Conservation (phyloP, 2,888 invertebrate genomes). For the Hirudinaria manillensis region DNA sequence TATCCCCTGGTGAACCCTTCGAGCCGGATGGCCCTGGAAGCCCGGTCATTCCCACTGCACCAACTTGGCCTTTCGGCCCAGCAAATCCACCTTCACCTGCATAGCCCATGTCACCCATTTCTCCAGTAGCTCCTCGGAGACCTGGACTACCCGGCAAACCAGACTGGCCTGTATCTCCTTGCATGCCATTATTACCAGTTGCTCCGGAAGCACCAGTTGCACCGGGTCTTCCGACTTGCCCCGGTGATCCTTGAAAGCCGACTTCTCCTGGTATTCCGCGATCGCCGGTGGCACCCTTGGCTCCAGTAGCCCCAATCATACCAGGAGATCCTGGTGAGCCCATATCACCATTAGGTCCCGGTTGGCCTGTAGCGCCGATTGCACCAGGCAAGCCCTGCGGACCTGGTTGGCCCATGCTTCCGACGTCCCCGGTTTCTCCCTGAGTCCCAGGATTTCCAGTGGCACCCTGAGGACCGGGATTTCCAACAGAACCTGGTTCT, state of each 20-base stretch:
- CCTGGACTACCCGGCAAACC: slow-evolving; percentile 30
- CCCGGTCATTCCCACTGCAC: slow-evolving; percentile 23
- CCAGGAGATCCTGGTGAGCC: slow-evolving; percentile 23
- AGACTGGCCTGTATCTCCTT: slow-evolving; percentile 26
- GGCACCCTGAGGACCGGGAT: slow-evolving; percentile 41
- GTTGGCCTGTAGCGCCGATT: slow-evolving; percentile 29
- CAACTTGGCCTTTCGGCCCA: slow-evolving; percentile 24
- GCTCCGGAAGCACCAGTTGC: slow-evolving; percentile 15
- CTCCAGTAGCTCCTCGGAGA: slow-evolving; percentile 24
- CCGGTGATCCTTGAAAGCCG: slow-evolving; percentile 19
- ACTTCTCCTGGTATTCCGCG: slow-evolving; percentile 32
- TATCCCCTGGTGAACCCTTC: slow-evolving; percentile 24
- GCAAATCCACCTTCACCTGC: slow-evolving; percentile 30
- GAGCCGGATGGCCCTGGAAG: slow-evolving; percentile 19
- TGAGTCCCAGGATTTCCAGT: slow-evolving; percentile 28
- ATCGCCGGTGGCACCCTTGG: slow-evolving; percentile 34
- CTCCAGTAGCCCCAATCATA: slow-evolving; percentile 28
- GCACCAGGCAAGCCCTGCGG: slow-evolving; percentile 28
- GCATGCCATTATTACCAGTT: slow-evolving; percentile 12
- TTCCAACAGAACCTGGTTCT: slow-evolving; percentile 44
- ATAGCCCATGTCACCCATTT: slow-evolving; percentile 16
- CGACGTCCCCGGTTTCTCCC: slow-evolving; percentile 34
- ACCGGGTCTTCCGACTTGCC: slow-evolving; percentile 16
- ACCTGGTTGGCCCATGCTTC: slow-evolving; percentile 30
- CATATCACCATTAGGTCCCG: slow-evolving; percentile 25